Percentiles rank a stretch among this genome's conserved stretches.
Evolutionary conservation across 2,113 vertebrate species (phyloP).

Genomic region (Paradoxurus hermaphroditus): DNA sequence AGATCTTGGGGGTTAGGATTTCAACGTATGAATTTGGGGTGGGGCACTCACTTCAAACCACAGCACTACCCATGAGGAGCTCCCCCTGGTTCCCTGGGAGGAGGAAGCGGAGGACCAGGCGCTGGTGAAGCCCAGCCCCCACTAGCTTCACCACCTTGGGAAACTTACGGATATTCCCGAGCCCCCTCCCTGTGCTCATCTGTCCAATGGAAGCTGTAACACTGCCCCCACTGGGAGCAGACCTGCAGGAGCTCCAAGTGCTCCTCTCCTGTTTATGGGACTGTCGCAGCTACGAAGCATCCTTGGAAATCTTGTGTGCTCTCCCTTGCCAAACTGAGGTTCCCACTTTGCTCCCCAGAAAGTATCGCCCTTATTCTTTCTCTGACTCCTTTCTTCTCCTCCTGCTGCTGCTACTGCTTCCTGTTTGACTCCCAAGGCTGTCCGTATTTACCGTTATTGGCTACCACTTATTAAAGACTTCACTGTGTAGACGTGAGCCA

Average conservation of each 20-base stretch:
- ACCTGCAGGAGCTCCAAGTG: fast-evolving
- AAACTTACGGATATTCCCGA: background rate
- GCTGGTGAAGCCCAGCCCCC: background rate
- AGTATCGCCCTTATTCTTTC: background rate
- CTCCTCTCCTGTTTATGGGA: background rate
- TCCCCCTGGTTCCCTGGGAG: background rate
- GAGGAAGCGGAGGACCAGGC: background rate
- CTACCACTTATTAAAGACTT: background rate
- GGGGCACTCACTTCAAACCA: background rate
- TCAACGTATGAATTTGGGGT: background rate
- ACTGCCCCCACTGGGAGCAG: background rate
- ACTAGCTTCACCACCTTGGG: background rate
- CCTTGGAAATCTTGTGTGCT: background rate
- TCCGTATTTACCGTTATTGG: background rate
- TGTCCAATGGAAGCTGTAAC: background rate
- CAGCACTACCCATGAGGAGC: background rate
- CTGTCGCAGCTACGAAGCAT: background rate
- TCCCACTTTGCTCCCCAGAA: background rate
- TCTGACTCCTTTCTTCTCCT: background rate
- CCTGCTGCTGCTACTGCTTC: background rate
- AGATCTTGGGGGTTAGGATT: background rate
- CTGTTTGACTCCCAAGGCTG: background rate
- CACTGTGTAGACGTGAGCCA: background rate
- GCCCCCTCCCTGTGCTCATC: background rate
- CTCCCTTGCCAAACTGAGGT: background rate